A percentile compares a stretch with the other conserved stretches of the same genome.
Conservation (phyloP, 2,797 vertebrate species). For the Phalanger gymnotis region DNA sequence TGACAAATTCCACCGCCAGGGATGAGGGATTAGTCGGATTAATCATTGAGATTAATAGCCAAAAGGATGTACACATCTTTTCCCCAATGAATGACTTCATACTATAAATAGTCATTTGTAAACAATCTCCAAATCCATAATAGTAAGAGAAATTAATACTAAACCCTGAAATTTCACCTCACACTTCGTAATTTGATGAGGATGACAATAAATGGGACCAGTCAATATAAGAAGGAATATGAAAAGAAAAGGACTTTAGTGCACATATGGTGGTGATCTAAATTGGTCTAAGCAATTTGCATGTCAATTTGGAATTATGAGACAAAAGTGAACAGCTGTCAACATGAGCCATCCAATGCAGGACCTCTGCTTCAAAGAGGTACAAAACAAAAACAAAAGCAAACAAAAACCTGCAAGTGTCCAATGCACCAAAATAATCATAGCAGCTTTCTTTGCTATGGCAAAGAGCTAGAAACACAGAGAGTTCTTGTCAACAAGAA, state of each 20-base stretch:
- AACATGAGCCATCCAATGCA: background rate
- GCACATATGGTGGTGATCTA: background rate
- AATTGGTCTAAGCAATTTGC: background rate
- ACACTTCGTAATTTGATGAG: background rate
- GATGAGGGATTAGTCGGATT: background rate
- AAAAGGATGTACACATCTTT: background rate
- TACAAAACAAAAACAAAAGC: background rate
- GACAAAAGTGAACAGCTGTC: background rate
- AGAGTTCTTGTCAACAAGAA: too few species aligned
- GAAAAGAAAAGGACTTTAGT: background rate
- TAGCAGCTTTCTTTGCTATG: background rate
- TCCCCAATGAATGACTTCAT: background rate
- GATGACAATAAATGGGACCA: background rate
- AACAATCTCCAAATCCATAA: background rate
- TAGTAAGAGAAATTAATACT: background rate
- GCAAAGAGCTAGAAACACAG: background rate
- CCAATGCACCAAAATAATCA: background rate
- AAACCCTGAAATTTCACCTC: background rate
- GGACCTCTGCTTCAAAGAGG: background rate
- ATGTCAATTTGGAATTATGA: background rate
- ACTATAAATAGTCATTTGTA: background rate
- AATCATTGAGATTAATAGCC: background rate
- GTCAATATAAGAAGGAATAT: background rate
- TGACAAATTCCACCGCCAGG: background rate
- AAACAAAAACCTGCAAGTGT: background rate